Evolutionary conservation across 2,797 vertebrate species (phyloP), one percentile per base, ranked within the genome.

Genomic region (Mycteria americana): DNA sequence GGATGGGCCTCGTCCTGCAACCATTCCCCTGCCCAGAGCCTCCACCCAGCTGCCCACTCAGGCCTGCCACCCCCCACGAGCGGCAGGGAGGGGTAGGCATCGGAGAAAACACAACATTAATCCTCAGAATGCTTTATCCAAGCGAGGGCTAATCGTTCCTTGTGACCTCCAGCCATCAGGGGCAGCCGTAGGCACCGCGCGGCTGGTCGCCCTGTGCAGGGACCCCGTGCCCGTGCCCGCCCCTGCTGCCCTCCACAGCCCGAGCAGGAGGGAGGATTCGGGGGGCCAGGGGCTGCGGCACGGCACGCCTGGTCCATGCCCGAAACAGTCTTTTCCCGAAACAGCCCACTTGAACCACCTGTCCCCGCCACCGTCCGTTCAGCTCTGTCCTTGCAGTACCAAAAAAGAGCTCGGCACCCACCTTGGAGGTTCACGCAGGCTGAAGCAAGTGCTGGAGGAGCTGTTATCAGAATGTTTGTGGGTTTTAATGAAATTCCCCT

Each of bases 291-390:
- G 46, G 41, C 35, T 51, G 10, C 2, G 3, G 56, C 18, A 37
- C 8, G 1, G 37, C 50, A 18, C 0, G 1, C n/a, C 28, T 9
- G 7, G 5, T n/a, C 50, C 48, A 10, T 4, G 15, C 6, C 51
- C 22, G 2, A 72, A 62, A 16, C 4, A 25, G 33, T 7, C 48
- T 68, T 50, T 31, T 50, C 54, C 70, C 7, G 1, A 41, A 75
- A 76, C 27, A 60, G 19, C 16, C 23, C 19, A 9, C 60, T 10
- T 30, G 35, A 27, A 31, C 31, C 30, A 45, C 59, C 43, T 33
- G n/a, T 60, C 59, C 48, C 18, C 27, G n/a, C 56, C 68, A 27
- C 25, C 2, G 1, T n/a, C 65, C 54, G 43, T 41, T 70, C 51
- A 48, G 75, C 37, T 72, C 35, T 31, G 37, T 35, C n/a, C 67